These are phyloP conservation scores for Zeugodacus cucurbitae DNA, from an alignment of 1,140 invertebrate species.

Conservation along the genomic window DNA sequence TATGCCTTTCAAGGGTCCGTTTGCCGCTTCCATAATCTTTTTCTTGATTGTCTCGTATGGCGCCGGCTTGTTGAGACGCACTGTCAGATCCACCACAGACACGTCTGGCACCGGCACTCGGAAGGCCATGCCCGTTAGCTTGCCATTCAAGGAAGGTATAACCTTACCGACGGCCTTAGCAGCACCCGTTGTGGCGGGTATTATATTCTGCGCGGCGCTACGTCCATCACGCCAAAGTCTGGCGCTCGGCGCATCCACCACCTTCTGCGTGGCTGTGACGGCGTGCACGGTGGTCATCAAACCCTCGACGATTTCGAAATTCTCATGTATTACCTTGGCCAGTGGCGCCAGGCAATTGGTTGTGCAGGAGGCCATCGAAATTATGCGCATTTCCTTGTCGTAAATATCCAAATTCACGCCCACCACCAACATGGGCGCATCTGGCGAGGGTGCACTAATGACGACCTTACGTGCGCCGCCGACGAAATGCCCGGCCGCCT, in stretches of 20 bases:
- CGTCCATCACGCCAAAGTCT: slow-evolving; percentile 5
- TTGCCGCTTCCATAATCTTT: background rate
- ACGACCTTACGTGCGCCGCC: slow-evolving; percentile 6
- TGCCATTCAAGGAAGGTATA: background rate
- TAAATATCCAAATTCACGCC: slow-evolving; percentile 19
- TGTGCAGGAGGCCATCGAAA: background rate
- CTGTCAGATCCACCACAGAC: slow-evolving; percentile 4
- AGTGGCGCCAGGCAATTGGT: slow-evolving; percentile 1
- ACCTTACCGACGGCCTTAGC: slow-evolving; percentile 12
- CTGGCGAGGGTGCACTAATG: background rate
- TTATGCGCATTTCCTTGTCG: background rate
- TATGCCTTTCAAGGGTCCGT: background rate
- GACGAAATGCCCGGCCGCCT: background rate
- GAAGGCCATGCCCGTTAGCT: background rate
- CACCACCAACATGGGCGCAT: slow-evolving; percentile 5
- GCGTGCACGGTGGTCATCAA: slow-evolving; percentile 8
- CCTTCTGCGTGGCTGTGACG: background rate
- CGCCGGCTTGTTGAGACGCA: slow-evolving; percentile 9
- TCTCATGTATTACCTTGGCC: slow-evolving; percentile 2
- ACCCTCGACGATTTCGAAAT: slow-evolving; percentile 6
- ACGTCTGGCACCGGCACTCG: slow-evolving; percentile 14
- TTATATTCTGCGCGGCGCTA: background rate
- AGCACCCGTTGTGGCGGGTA: background rate
- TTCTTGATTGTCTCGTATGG: background rate
- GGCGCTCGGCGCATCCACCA: background rate